phyloP scores from a whole-genome alignment of 2,113 vertebrate genomes.

The Garra rufa region DNA sequence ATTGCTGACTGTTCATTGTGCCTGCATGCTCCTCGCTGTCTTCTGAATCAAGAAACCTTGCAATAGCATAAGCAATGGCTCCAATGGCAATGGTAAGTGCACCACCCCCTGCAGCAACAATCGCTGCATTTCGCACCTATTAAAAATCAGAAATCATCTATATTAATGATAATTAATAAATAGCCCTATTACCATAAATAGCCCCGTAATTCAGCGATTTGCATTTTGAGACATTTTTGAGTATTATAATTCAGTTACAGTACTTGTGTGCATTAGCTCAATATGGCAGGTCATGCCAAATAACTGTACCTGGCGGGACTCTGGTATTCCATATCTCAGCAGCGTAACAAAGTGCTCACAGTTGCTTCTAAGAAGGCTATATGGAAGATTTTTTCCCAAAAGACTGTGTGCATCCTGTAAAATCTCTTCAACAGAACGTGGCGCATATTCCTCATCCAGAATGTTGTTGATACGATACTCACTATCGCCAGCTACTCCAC shows the following conservation, averaged over 20 bases:
- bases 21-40: slow-evolving; percentile 61
- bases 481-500: slow-evolving; percentile 65
- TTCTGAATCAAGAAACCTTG: slow-evolving; percentile 45
- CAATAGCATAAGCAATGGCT: slow-evolving; percentile 32
- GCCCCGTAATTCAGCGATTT: not conserved
- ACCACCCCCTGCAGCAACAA: not conserved
- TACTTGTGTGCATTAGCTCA: too few species aligned
- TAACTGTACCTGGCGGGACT: too few species aligned
- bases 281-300: too few species aligned
- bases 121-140: slow-evolving; percentile 64
- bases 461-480: slow-evolving; percentile 75
- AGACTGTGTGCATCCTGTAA: too few species aligned
- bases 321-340: too few species aligned
- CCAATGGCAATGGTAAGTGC: slow-evolving; percentile 48
- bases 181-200: not conserved
- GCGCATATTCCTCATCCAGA: slow-evolving; percentile 68
- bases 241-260: too few species aligned
- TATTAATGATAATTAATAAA: too few species aligned
- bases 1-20: slow-evolving; percentile 45
- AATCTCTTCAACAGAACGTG: slow-evolving; percentile 15
- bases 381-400: too few species aligned
- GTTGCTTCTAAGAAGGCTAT: too few species aligned
- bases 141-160: not conserved
- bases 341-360: too few species aligned
- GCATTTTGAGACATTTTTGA: not conserved